These are phyloP conservation scores for Fistularia tabacaria DNA, from an alignment of 2,797 vertebrate genomes.

Conservation along the genomic window DNA sequence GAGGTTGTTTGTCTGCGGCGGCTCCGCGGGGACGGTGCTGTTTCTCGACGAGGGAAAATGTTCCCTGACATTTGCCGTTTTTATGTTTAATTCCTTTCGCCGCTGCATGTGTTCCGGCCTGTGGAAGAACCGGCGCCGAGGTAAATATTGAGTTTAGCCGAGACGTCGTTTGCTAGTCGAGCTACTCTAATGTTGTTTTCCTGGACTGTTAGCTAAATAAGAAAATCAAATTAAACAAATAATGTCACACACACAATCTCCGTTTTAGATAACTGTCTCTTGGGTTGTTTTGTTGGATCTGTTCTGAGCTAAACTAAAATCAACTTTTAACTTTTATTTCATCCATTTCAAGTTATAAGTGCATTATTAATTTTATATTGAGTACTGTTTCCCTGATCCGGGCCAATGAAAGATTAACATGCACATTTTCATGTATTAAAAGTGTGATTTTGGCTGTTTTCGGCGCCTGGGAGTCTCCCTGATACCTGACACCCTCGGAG, in stretches of 20 bases:
- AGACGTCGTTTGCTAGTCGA: too few species aligned
- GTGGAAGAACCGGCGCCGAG: too few species aligned
- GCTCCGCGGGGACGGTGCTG: slow-evolving; percentile 12
- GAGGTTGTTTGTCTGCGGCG: slow-evolving; percentile 28
- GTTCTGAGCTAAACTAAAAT: too few species aligned
- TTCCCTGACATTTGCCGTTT: not conserved
- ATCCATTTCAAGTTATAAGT: too few species aligned
- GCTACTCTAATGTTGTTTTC: too few species aligned
- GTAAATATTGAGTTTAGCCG: too few species aligned
- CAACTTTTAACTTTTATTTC: too few species aligned
- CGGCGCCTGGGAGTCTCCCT: not conserved
- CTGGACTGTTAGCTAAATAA: too few species aligned
- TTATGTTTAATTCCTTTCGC: not conserved
- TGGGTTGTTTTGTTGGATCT: not conserved
- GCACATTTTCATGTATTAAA: not conserved
- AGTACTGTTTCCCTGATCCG: not conserved
- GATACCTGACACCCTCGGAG: slow-evolving; percentile 48
- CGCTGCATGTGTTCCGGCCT: too few species aligned
- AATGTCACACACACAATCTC: too few species aligned
- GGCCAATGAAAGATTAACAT: not conserved
- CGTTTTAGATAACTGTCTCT: too few species aligned
- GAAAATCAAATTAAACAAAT: too few species aligned
- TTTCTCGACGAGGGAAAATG: not conserved
- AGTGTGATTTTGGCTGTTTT: not conserved
- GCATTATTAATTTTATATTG: not conserved